Evolutionary conservation across 1,140 invertebrate species (phyloP).

Genomic region (Potamilus streckersoni): DNA sequence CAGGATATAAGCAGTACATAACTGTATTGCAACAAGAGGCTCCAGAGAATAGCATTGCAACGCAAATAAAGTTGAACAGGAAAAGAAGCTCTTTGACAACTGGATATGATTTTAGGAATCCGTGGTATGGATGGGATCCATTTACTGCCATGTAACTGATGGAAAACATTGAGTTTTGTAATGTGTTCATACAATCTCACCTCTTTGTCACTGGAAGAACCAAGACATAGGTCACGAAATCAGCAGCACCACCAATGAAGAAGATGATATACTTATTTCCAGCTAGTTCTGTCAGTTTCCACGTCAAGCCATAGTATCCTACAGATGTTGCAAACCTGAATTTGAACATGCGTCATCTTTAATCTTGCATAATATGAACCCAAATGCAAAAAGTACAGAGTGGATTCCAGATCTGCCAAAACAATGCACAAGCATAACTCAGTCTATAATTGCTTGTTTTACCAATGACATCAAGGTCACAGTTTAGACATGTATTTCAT

Average conservation of each 20-base stretch:
- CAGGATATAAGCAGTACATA: neutral
- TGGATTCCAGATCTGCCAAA: too few species aligned
- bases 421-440: neutral
- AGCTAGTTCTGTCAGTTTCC: slow-evolving; percentile 53
- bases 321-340: slow-evolving; percentile 77
- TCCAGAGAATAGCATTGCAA: neutral
- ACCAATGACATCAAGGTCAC: too few species aligned
- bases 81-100: neutral
- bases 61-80: too few species aligned
- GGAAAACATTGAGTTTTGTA: neutral
- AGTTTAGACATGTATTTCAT: too few species aligned
- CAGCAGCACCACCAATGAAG: slow-evolving; percentile 75
- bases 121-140: too few species aligned
- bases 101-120: neutral
- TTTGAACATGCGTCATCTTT: neutral
- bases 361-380: neutral
- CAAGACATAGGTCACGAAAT: slow-evolving; percentile 81
- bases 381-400: slow-evolving; percentile 15
- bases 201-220: slow-evolving; percentile 77
- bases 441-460: too few species aligned
- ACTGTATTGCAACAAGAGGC: neutral
- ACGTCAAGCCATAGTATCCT: slow-evolving; percentile 76
- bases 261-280: slow-evolving; percentile 64
- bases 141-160: neutral
- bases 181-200: slow-evolving; percentile 33